Percentiles rank a stretch among this genome's conserved stretches.
Evolutionary conservation across 2,113 vertebrate species (phyloP).

Genomic region (Turdus rufiventris): DNA sequence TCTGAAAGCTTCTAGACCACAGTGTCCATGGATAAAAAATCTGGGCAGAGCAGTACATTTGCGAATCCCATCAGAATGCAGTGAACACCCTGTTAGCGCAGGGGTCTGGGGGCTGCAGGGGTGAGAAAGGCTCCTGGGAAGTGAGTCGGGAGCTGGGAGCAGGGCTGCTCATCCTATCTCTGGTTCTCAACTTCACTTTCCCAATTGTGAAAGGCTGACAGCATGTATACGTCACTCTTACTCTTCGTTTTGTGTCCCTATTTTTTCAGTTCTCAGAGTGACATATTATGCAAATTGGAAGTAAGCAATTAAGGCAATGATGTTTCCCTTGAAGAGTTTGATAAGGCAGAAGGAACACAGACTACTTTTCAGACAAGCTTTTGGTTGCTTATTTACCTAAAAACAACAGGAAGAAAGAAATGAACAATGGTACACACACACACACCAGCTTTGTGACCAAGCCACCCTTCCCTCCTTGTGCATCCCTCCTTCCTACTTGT

Average conservation of each 20-base stretch:
- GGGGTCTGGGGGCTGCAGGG: not conserved
- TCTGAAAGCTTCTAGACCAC: not conserved
- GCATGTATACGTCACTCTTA: slow-evolving; percentile 57
- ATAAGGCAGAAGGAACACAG: slow-evolving; percentile 75
- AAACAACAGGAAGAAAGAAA: slow-evolving; percentile 46
- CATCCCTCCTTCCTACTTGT: not conserved
- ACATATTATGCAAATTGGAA: slow-evolving; percentile 75
- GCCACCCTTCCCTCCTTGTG: not conserved
- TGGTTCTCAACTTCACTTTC: slow-evolving; percentile 56
- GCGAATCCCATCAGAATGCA: not conserved
- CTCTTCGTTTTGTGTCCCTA: slow-evolving; percentile 77
- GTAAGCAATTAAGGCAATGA: slow-evolving; percentile 82
- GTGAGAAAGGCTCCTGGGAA: slow-evolving; percentile 4
- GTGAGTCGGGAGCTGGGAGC: not conserved
- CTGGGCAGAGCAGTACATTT: fast-evolving
- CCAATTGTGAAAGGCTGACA: slow-evolving; percentile 59
- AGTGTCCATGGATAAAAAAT: not conserved
- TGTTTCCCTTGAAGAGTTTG: slow-evolving; percentile 79
- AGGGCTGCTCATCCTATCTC: slow-evolving; percentile 24
- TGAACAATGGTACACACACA: not conserved
- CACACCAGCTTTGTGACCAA: not conserved
- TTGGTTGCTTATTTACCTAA: slow-evolving; percentile 67
- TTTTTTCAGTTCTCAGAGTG: slow-evolving; percentile 75
- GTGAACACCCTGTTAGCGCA: not conserved
- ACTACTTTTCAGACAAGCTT: slow-evolving; percentile 65